phyloP scores from a whole-genome alignment of 2,888 invertebrate species.

The Tenthredo amoena region DNA sequence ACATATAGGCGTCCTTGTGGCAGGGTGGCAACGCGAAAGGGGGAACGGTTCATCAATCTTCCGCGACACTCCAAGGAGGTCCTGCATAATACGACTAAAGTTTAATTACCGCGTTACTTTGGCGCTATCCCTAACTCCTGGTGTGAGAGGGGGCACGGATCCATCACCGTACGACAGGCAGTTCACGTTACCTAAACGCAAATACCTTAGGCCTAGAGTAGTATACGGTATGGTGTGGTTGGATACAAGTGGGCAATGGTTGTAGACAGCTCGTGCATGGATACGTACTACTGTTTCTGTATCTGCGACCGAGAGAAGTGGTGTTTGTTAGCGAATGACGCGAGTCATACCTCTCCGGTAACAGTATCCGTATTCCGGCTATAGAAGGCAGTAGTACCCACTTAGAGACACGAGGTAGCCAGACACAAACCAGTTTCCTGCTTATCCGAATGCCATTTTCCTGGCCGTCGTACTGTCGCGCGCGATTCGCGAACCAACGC shows the following conservation, averaged over 20 bases:
- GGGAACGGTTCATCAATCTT: conserved; percentile 53
- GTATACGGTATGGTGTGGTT: background rate
- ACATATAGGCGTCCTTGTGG: background rate
- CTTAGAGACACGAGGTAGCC: conserved; percentile 67
- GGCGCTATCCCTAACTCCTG: conserved; percentile 62
- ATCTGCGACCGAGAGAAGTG: background rate
- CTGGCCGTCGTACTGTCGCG: conserved; percentile 68
- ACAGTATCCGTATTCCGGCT: conserved; percentile 51
- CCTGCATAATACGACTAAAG: conserved; percentile 73
- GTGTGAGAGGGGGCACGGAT: conserved; percentile 45
- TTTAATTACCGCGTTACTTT: conserved; percentile 76
- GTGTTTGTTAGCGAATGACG: conserved; percentile 45
- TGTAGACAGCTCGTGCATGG: conserved; percentile 13
- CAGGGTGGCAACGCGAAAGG: conserved; percentile 36
- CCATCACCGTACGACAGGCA: conserved; percentile 47
- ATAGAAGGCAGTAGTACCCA: conserved; percentile 55
- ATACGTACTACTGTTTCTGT: conserved; percentile 5
- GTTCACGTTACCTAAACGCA: conserved; percentile 57
- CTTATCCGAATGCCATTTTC: conserved; percentile 74
- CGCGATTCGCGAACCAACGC: conserved; percentile 68
- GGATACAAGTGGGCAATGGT: conserved; percentile 48
- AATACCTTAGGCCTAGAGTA: conserved; percentile 49
- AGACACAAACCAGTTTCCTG: conserved; percentile 76
- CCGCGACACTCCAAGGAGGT: conserved; percentile 55
- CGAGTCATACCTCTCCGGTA: conserved; percentile 36